phyloP scores from a whole-genome alignment of 2,113 vertebrate genomes.

The Platysteira castanea region DNA sequence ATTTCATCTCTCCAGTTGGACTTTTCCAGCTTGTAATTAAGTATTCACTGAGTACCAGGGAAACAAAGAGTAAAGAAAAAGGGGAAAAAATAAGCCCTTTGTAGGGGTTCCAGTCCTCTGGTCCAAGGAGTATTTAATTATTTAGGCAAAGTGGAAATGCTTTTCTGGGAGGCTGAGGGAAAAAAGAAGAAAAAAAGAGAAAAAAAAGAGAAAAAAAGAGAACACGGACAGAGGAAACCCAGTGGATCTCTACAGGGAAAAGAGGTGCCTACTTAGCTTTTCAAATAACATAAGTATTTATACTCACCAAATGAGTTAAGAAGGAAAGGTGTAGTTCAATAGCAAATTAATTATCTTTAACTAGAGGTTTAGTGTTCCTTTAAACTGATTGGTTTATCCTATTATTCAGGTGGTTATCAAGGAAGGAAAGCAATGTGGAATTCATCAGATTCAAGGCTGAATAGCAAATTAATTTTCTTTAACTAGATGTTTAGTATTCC shows the following conservation, averaged over 20 bases:
- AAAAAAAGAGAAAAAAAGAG: not conserved
- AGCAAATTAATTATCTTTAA: not conserved
- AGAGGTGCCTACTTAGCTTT: not conserved
- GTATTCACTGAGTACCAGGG: not conserved
- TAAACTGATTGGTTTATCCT: not conserved
- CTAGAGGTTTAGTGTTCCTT: not conserved
- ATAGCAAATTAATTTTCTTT: not conserved
- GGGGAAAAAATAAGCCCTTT: slow-evolving; percentile 18
- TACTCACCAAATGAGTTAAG: not conserved
- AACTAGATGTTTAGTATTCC: not conserved
- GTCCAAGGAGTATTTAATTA: slow-evolving; percentile 44
- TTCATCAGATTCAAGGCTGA: not conserved
- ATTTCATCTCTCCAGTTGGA: slow-evolving; percentile 24
- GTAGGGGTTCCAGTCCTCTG: slow-evolving; percentile 21
- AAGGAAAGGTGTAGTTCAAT: not conserved
- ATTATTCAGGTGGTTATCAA: not conserved
- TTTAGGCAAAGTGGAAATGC: slow-evolving; percentile 17
- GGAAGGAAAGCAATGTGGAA: not conserved
- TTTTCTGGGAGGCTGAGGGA: not conserved
- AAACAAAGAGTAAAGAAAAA: slow-evolving; percentile 34
- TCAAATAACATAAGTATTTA: not conserved
- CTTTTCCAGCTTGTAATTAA: slow-evolving; percentile 36
- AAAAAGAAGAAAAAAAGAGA: not conserved
- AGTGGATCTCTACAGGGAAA: not conserved
- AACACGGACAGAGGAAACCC: not conserved